phyloP scores from a whole-genome alignment of 37 sponge, comb jelly and placozoan genomes.

The Cliona cf. orientalis region DNA sequence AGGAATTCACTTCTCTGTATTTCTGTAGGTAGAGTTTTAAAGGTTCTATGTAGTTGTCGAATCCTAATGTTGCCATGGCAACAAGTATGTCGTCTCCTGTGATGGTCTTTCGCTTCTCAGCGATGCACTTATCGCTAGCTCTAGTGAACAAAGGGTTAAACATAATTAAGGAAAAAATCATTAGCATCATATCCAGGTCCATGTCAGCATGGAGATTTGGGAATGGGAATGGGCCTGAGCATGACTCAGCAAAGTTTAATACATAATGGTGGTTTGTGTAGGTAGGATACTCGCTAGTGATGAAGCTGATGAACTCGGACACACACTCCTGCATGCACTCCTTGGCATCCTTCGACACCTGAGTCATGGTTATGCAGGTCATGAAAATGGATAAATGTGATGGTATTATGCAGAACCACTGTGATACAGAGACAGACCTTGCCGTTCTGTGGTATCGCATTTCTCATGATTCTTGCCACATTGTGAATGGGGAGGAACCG shows the following conservation, averaged over 20 bases:
- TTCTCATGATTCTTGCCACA: constrained; percentile 94
- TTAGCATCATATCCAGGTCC: too few relatives aligned
- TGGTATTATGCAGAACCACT: too few relatives aligned
- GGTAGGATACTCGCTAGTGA: constrained; percentile 93
- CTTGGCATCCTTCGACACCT: constrained; percentile 97
- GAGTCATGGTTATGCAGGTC: too few relatives aligned
- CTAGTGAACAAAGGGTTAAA: constrained; percentile 34
- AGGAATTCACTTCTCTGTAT: constrained; percentile 87
- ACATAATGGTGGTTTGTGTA: too few relatives aligned
- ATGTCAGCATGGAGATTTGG: too few relatives aligned
- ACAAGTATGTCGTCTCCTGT: constrained; percentile 98
- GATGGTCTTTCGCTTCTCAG: constrained; percentile 97
- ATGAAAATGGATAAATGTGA: too few relatives aligned
- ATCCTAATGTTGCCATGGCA: constrained; percentile 93
- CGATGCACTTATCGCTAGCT: constrained; percentile 87
- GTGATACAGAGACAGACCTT: constrained; percentile 77
- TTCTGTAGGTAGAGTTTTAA: constrained; percentile 89
- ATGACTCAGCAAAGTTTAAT: too few relatives aligned
- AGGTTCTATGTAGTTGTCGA: constrained; percentile 93
- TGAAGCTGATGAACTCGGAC: constrained; percentile 97
- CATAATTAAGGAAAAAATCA: too few relatives aligned
- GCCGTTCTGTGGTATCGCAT: constrained; percentile 82
- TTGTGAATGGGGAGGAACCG: constrained; percentile 97
- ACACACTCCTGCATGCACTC: constrained; percentile 99
- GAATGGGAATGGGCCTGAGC: too few relatives aligned